A percentile compares a stretch with the other conserved stretches of the same genome.
phyloP scores from a whole-genome alignment of 2,797 vertebrate species.

The Podarcis lilfordi region DNA sequence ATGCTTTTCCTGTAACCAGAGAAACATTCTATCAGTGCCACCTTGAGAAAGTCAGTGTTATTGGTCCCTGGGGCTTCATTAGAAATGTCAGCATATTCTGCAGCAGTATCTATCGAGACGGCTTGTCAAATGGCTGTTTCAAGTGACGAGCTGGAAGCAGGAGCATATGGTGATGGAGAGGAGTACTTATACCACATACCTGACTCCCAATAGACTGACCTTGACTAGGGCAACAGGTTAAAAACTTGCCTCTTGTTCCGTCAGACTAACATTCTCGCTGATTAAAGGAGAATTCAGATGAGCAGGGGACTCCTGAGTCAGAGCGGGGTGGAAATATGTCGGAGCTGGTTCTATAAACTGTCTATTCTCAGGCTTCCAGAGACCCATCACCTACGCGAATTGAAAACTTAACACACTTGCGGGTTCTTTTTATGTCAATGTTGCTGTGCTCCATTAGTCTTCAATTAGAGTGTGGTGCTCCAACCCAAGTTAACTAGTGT shows the following conservation, averaged over 20 bases:
- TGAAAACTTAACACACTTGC: neutral
- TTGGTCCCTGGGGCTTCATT: neutral
- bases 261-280: neutral
- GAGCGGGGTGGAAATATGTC: neutral
- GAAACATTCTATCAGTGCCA: neutral
- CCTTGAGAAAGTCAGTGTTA: neutral
- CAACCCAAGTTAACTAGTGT: neutral
- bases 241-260: neutral
- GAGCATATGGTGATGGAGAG: neutral
- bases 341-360: neutral
- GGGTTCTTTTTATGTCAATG: neutral
- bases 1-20: neutral
- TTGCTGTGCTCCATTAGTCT: neutral
- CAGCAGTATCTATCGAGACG: neutral
- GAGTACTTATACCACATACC: too few relatives aligned
- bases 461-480: neutral
- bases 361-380: neutral
- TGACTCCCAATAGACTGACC: neutral
- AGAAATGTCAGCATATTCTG: fast-evolving
- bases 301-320: neutral
- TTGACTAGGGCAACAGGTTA: neutral
- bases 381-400: neutral
- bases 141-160: neutral
- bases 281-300: neutral
- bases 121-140: constrained; percentile 6